phyloP scores from a whole-genome alignment of 2,113 vertebrate genomes.

The Pagrus major region DNA sequence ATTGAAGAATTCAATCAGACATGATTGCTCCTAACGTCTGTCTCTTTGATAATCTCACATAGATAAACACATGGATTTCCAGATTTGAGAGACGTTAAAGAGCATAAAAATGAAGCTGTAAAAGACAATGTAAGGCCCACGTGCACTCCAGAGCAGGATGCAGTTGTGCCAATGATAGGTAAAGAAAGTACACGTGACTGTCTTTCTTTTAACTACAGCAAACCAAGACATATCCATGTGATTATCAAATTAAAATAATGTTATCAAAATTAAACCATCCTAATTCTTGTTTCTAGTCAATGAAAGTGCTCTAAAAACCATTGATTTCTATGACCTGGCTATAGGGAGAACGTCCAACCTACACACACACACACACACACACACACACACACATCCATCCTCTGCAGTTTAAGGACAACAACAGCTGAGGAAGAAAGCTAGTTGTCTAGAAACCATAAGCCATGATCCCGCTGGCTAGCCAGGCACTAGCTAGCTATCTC shows the following conservation, averaged over 20 bases:
- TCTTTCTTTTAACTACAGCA: background rate
- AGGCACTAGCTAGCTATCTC: constrained; percentile 60
- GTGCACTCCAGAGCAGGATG: background rate
- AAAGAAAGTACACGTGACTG: background rate
- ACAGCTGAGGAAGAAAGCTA: constrained; percentile 70
- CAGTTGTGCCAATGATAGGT: background rate
- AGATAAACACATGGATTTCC: background rate
- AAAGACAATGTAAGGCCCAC: background rate
- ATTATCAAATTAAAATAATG: constrained; percentile 9
- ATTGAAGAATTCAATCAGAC: background rate
- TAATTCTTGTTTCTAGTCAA: background rate
- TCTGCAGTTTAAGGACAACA: constrained; percentile 71
- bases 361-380: background rate
- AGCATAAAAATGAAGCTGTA: constrained; percentile 5
- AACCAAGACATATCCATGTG: constrained; percentile 1
- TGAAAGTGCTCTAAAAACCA: background rate
- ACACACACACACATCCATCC: constrained; percentile 14
- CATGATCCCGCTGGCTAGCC: constrained; percentile 49
- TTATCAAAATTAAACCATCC: constrained; percentile 6
- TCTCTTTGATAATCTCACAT: background rate
- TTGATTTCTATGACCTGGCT: constrained; percentile 14
- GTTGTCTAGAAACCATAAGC: constrained; percentile 51
- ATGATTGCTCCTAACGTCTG: background rate
- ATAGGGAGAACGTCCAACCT: background rate
- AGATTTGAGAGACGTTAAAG: background rate